A percentile compares a stretch with the other conserved stretches of the same genome.
phyloP scores from a whole-genome alignment of 2,888 invertebrate species.

The Gryllus longicercus region DNA sequence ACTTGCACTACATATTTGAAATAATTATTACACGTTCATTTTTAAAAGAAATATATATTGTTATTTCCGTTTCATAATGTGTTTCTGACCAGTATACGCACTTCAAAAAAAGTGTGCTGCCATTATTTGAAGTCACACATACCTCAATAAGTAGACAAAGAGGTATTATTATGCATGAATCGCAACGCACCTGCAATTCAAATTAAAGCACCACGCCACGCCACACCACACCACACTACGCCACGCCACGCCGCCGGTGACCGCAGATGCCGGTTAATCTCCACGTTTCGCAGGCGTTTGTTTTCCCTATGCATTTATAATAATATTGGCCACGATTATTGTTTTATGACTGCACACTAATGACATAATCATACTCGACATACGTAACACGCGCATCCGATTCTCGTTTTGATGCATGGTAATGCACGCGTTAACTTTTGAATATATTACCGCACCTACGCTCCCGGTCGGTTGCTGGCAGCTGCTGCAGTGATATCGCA shows the following conservation, averaged over 20 bases:
- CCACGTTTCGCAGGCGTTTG: too few species aligned
- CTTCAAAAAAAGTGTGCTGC: too few species aligned
- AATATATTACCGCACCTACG: constrained; percentile 5
- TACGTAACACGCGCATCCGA: neutral
- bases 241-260: too few species aligned
- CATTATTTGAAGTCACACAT: too few species aligned
- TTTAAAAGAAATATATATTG: too few species aligned
- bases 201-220: too few species aligned
- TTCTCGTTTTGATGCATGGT: neutral
- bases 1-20: too few species aligned
- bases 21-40: too few species aligned
- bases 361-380: constrained; percentile 1
- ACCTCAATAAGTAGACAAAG: neutral
- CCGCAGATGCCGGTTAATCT: too few species aligned
- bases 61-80: too few species aligned
- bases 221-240: too few species aligned
- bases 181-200: constrained; percentile 11
- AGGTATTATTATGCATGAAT: neutral
- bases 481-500: neutral
- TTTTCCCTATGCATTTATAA: neutral
- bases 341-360: neutral
- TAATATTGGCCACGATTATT: neutral
- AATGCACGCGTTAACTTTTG: neutral
- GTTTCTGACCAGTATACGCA: too few species aligned
- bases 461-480: neutral